phyloP scores from a whole-genome alignment of 2,888 invertebrate genomes.

The Polymixis lichenea region DNA sequence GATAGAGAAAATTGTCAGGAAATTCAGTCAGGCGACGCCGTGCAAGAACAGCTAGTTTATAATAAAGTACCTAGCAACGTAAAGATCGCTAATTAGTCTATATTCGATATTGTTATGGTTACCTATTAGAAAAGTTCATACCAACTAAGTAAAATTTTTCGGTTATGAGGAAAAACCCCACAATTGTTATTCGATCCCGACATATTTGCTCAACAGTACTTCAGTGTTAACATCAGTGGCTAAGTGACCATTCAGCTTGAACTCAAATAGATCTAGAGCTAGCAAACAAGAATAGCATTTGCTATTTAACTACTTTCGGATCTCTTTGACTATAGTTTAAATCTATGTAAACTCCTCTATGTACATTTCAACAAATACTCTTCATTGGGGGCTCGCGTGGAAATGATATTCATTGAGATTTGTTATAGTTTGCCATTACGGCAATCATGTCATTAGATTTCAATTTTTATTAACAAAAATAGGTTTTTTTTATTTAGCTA shows the following conservation, averaged over 20 bases:
- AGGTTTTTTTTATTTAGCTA: too few species aligned
- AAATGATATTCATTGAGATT: too few species aligned
- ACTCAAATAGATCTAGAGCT: not conserved
- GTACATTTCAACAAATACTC: too few species aligned
- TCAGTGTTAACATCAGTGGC: not conserved
- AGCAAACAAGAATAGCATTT: not conserved
- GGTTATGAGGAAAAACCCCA: slow-evolving; percentile 2
- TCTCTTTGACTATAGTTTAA: not conserved
- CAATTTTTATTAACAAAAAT: too few species aligned
- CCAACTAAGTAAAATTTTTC: not conserved
- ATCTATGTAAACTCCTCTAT: not conserved
- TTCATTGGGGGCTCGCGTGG: too few species aligned
- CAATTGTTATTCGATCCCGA: not conserved
- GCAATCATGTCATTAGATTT: too few species aligned
- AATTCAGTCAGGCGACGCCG: too few species aligned
- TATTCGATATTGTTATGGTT: not conserved
- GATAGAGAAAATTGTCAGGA: too few species aligned
- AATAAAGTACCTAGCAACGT: not conserved
- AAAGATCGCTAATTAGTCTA: not conserved
- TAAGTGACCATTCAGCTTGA: not conserved
- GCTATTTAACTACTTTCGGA: not conserved
- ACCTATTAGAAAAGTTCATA: not conserved
- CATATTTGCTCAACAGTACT: not conserved
- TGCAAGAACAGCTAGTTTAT: too few species aligned
- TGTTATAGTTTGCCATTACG: too few species aligned